A percentile compares a stretch with the other conserved stretches of the same genome.
phyloP scores from a whole-genome alignment of 2,797 vertebrate genomes.

The Danio tinwini region DNA sequence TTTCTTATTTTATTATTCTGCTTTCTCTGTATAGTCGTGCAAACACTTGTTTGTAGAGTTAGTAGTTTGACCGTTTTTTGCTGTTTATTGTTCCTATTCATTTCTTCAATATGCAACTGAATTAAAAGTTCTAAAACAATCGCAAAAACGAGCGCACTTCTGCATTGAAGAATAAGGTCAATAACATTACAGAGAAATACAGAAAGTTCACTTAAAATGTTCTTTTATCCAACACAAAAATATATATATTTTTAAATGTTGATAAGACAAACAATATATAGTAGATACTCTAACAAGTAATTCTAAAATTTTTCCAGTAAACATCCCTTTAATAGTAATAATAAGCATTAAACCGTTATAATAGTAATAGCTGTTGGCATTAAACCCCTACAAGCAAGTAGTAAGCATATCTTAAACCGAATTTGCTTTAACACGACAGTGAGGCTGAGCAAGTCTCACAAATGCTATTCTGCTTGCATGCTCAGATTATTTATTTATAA shows the following conservation, averaged over 20 bases:
- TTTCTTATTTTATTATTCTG: too few species aligned
- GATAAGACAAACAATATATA: too few species aligned
- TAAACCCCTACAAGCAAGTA: background rate
- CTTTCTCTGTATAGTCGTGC: too few species aligned
- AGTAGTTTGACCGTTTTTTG: too few species aligned
- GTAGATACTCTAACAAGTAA: background rate
- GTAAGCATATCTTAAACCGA: background rate
- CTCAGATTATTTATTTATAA: constrained; percentile 7
- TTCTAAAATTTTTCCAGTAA: background rate
- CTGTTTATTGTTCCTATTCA: too few species aligned
- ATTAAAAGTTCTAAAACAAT: too few species aligned
- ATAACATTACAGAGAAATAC: background rate
- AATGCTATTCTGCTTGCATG: background rate
- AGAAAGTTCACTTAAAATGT: background rate
- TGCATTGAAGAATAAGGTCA: too few species aligned
- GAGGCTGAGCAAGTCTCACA: constrained; percentile 6
- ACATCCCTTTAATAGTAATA: background rate
- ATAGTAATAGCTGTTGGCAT: too few species aligned
- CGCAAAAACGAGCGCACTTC: too few species aligned
- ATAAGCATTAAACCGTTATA: background rate
- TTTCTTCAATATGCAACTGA: too few species aligned
- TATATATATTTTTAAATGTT: background rate
- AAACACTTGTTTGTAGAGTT: too few species aligned
- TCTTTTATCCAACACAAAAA: too few species aligned
- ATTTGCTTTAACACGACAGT: background rate